Evolutionary conservation across 2,888 invertebrate genomes (phyloP).

Genomic region (Sarcophaga subvicina): DNA sequence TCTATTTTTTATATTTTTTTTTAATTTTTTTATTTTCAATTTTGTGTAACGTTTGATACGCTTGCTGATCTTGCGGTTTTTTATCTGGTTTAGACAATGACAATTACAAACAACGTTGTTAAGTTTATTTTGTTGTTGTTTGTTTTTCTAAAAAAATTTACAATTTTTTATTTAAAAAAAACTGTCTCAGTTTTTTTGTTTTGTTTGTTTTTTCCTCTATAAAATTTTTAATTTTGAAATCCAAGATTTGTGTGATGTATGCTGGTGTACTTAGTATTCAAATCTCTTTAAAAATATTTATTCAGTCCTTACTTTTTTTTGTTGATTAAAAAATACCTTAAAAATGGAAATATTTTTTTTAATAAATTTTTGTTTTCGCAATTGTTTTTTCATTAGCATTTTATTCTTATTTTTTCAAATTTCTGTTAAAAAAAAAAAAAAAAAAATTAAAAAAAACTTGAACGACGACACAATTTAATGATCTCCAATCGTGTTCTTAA

Average conservation of each 20-base stretch:
- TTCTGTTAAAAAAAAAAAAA: constrained; percentile 4
- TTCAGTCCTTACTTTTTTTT: neutral
- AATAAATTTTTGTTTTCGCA: neutral
- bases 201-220: neutral
- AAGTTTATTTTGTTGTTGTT: constrained; percentile 16
- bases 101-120: constrained; percentile 43
- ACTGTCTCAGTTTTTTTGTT: constrained; percentile 52
- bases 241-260: constrained; percentile 76
- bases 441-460: constrained; percentile 8
- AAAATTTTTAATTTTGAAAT: constrained; percentile 72
- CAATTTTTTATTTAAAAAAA: constrained; percentile 20
- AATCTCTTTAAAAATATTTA: constrained; percentile 30
- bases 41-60: constrained; percentile 74
- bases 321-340: constrained; percentile 7
- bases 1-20: constrained; percentile 29
- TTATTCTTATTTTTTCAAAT: constrained; percentile 10
- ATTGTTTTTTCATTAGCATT: neutral
- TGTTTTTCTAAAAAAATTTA: neutral
- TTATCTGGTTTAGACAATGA: constrained; percentile 68
- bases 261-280: neutral
- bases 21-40: constrained; percentile 43
- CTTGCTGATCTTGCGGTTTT: constrained; percentile 73
- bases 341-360: constrained; percentile 15
- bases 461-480: constrained; percentile 71
- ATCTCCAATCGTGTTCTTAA: constrained; percentile 72